Evolutionary conservation across 2,797 vertebrate species (phyloP).

Genomic region (Halcyon leucocephala): DNA sequence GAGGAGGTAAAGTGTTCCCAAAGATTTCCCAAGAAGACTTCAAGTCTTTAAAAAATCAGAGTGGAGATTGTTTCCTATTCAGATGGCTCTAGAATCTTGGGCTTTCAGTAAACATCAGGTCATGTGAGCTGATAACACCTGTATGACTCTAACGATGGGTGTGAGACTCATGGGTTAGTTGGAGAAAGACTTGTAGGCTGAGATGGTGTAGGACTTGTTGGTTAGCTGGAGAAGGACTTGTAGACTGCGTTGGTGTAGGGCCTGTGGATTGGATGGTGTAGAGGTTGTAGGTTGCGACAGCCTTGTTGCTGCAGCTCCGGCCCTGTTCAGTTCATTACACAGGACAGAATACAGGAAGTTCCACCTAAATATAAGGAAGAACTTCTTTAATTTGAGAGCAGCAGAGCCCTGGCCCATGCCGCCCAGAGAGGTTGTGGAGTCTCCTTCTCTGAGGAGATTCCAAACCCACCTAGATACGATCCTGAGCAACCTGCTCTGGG

Average conservation of each 20-base stretch:
- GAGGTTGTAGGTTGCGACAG: neutral
- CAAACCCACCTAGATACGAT: neutral
- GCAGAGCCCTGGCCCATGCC: neutral
- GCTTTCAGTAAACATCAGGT: neutral
- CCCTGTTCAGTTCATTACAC: neutral
- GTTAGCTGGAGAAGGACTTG: too few species aligned
- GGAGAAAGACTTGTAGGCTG: neutral
- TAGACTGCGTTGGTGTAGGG: neutral
- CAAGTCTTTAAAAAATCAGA: neutral
- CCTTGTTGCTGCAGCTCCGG: neutral
- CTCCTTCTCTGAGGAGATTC: neutral
- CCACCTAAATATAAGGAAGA: neutral
- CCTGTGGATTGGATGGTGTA: neutral
- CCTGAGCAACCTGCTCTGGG: neutral
- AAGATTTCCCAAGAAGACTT: neutral
- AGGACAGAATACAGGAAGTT: neutral
- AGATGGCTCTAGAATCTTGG: neutral
- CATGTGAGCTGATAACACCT: neutral
- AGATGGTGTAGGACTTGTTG: fast-evolving
- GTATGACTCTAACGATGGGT: neutral
- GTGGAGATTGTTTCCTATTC: neutral
- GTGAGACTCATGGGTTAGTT: neutral
- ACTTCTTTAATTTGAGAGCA: neutral
- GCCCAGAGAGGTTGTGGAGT: neutral
- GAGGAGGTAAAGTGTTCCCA: neutral